A percentile compares a stretch with the other conserved stretches of the same genome.
Conservation (phyloP, 2,797 vertebrate genomes). For the Silurus aristotelis region DNA sequence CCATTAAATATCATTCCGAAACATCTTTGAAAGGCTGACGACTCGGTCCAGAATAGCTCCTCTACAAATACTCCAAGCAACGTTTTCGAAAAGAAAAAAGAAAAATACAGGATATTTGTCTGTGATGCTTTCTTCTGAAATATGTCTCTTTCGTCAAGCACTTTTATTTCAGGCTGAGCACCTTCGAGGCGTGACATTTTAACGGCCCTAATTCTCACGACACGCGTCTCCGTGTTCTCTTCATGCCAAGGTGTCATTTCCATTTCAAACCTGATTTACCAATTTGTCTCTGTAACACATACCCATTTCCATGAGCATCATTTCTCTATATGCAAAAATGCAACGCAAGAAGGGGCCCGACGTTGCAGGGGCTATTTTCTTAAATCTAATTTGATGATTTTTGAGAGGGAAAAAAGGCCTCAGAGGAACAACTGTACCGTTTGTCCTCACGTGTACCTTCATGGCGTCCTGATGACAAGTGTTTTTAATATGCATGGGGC, state of each 20-base stretch:
- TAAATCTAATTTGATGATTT: slow-evolving; percentile 99
- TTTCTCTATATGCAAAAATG: slow-evolving; percentile 97
- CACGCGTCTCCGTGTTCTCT: slow-evolving; percentile 77
- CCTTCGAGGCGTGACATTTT: slow-evolving; percentile 81
- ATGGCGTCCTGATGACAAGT: slow-evolving; percentile 97
- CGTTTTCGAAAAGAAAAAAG: neutral
- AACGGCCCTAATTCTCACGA: slow-evolving; percentile 79
- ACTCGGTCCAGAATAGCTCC: neutral
- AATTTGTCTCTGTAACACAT: slow-evolving; percentile 98
- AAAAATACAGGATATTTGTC: slow-evolving; percentile 41
- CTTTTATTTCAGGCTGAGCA: slow-evolving; percentile 73
- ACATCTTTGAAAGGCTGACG: neutral
- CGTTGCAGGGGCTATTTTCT: slow-evolving; percentile 88
- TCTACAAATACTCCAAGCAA: slow-evolving; percentile 31
- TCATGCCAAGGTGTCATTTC: slow-evolving; percentile 82
- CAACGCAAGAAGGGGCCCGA: slow-evolving; percentile 94
- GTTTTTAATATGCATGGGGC: slow-evolving; percentile 91
- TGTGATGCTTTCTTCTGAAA: slow-evolving; percentile 52
- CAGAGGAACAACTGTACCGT: slow-evolving; percentile 86
- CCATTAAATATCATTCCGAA: neutral
- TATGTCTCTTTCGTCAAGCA: slow-evolving; percentile 67
- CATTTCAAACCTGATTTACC: slow-evolving; percentile 85
- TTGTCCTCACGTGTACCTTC: slow-evolving; percentile 83
- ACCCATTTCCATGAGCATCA: slow-evolving; percentile 95
- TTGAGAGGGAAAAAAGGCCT: slow-evolving; percentile 91